Evolutionary conservation across 1,140 invertebrate genomes (phyloP).

Genomic region (Zaprionus davidi): DNA sequence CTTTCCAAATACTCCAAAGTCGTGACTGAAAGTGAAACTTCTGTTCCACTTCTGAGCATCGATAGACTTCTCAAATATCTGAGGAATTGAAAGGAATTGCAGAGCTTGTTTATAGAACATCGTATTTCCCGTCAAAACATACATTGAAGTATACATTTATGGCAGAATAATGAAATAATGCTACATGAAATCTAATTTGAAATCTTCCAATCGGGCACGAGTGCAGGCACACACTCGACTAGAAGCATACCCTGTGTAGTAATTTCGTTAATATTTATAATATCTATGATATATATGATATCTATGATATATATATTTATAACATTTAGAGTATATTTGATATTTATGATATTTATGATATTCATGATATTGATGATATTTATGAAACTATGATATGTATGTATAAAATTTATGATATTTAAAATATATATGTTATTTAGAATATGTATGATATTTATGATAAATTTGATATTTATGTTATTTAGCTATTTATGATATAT

Average conservation of each 20-base stretch:
- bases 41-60: slow-evolving; percentile 27
- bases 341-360: no score
- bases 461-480: no score
- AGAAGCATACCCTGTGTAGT: background rate
- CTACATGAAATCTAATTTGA: background rate
- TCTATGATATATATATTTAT: no score
- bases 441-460: no score
- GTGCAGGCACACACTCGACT: background rate
- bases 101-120: slow-evolving; percentile 12
- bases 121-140: background rate
- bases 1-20: slow-evolving; percentile 40
- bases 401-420: no score
- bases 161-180: background rate
- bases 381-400: no score
- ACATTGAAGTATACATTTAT: background rate
- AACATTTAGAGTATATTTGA: no score
- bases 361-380: no score
- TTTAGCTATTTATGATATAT: no score
- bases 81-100: background rate
- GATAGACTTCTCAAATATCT: background rate
- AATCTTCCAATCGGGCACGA: background rate
- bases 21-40: slow-evolving; percentile 71
- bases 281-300: no score
- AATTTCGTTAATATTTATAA: no score
- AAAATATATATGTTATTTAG: no score